phyloP scores from a whole-genome alignment of 2,888 invertebrate species.

The Pristionchus mayeri region DNA sequence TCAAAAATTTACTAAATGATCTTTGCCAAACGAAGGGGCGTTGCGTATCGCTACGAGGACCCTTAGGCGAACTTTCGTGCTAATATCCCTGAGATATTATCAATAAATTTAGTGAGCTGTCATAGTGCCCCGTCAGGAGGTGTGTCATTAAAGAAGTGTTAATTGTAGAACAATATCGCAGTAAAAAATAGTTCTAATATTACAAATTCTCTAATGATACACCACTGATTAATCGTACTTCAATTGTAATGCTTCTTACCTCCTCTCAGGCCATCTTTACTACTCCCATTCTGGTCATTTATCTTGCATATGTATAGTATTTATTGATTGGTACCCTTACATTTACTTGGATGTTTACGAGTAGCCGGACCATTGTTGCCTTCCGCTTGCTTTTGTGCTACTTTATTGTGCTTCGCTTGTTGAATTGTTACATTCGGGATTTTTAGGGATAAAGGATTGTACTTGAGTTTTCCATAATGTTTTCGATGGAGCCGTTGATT shows the following conservation, averaged over 20 bases:
- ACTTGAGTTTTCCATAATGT: background rate
- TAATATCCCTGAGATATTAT: background rate
- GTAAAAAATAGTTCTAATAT: too few relatives aligned
- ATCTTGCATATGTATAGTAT: background rate
- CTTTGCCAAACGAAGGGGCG: background rate
- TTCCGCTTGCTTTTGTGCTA: constrained; percentile 29
- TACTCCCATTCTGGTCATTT: constrained; percentile 8
- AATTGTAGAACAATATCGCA: too few relatives aligned
- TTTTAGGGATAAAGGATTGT: constrained; percentile 5
- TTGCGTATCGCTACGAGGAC: too few relatives aligned
- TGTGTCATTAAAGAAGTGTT: too few relatives aligned
- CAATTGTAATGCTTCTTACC: constrained; percentile 32
- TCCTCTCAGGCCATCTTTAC: background rate
- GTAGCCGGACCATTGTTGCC: constrained; percentile 14
- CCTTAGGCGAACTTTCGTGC: background rate
- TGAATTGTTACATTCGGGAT: background rate
- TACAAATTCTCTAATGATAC: too few relatives aligned
- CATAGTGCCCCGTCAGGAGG: background rate
- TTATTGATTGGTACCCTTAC: constrained; percentile 20
- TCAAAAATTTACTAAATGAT: background rate
- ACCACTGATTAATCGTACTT: too few relatives aligned
- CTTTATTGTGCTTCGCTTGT: background rate
- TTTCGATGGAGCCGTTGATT: background rate
- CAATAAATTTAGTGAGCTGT: background rate
- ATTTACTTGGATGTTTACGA: background rate